phyloP scores from a whole-genome alignment of 2,113 vertebrate species.

The Colaptes auratus region DNA sequence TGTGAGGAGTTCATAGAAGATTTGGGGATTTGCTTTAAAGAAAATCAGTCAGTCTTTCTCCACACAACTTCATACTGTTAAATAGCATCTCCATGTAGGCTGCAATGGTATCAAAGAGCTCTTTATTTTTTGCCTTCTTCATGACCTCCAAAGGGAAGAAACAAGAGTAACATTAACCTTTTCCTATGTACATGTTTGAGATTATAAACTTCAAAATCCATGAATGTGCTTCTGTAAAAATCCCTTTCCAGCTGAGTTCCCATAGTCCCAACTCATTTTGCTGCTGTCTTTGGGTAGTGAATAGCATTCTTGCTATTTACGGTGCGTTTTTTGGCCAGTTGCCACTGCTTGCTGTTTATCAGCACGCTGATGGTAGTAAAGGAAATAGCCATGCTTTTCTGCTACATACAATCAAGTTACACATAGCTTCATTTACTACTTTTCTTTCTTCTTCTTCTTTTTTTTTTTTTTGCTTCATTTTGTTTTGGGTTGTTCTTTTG shows the following conservation, averaged over 20 bases:
- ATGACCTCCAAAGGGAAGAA: background rate
- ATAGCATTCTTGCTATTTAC: background rate
- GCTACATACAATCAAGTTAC: background rate
- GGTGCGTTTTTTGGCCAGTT: background rate
- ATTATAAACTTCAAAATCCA: background rate
- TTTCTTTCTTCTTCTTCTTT: too few relatives aligned
- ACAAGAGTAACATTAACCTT: constrained; percentile 25
- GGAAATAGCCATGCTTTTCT: constrained; percentile 1
- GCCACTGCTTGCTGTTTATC: constrained; percentile 26
- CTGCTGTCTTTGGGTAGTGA: background rate
- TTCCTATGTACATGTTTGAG: constrained; percentile 7
- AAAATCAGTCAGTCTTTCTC: background rate
- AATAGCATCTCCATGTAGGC: background rate
- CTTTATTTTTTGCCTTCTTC: constrained; percentile 30
- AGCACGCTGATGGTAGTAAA: background rate
- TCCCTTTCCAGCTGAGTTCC: background rate
- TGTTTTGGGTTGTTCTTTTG: background rate
- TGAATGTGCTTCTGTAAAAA: constrained; percentile 9
- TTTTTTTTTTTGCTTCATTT: background rate
- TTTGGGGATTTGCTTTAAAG: constrained; percentile 12
- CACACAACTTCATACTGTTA: background rate
- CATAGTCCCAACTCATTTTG: background rate
- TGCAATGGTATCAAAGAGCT: constrained; percentile 7
- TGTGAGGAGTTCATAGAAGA: constrained; percentile 13
- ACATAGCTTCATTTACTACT: background rate